Evolutionary conservation across 2,797 vertebrate species (phyloP).

Genomic region (Buceros bicornis): DNA sequence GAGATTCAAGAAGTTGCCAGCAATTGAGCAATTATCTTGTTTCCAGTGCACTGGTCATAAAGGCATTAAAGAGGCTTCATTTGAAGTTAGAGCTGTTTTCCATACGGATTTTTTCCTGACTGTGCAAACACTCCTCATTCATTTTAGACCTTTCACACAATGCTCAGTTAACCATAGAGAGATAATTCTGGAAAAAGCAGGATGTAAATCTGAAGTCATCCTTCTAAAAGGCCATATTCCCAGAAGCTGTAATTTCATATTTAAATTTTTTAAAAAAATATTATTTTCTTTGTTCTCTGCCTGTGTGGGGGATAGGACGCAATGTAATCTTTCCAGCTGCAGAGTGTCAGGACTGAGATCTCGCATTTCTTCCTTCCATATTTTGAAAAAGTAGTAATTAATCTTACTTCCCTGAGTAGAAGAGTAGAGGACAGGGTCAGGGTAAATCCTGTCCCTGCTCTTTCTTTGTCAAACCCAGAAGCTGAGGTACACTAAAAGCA

Average conservation of each 20-base stretch:
- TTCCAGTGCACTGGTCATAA: not conserved
- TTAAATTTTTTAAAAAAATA: not conserved
- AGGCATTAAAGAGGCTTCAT: not conserved
- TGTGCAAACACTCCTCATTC: not conserved
- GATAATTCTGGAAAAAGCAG: not conserved
- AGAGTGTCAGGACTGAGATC: not conserved
- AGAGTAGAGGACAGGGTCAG: not conserved
- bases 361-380: not conserved
- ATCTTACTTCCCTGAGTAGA: not conserved
- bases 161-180: not conserved
- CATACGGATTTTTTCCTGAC: not conserved
- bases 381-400: not conserved
- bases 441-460: not conserved
- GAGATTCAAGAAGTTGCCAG: not conserved
- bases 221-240: not conserved
- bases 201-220: not conserved
- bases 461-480: not conserved
- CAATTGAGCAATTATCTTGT: slow-evolving; percentile 1
- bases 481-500: not conserved
- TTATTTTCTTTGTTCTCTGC: not conserved
- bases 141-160: not conserved
- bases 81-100: slow-evolving; percentile 2
- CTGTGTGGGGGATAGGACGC: fast-evolving
- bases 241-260: not conserved
- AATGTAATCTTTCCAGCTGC: not conserved